Percentiles rank a stretch among this genome's conserved stretches.
Evolutionary conservation across 1,140 invertebrate species (phyloP).

Genomic region (Calycopis cecrops): DNA sequence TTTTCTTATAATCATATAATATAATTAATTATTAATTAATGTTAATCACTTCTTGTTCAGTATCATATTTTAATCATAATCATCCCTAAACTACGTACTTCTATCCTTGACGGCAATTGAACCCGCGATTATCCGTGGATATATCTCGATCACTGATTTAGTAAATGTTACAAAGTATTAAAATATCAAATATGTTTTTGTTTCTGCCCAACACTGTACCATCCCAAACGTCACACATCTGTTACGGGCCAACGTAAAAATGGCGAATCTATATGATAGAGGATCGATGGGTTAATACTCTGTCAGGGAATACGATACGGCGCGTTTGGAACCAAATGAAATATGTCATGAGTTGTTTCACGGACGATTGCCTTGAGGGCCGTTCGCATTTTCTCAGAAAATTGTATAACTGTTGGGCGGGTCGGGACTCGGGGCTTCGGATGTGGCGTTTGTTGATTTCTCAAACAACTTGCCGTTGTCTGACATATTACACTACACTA

Average conservation of each 20-base stretch:
- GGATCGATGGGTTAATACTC: slow-evolving; percentile 49
- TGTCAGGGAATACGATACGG: slow-evolving; percentile 41
- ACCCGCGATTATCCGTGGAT: too few species aligned
- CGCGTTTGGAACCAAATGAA: slow-evolving; percentile 50
- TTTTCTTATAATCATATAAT: too few species aligned
- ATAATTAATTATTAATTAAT: too few species aligned
- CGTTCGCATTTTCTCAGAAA: slow-evolving; percentile 40
- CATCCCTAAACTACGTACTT: too few species aligned
- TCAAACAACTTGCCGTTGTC: slow-evolving; percentile 10
- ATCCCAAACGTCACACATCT: slow-evolving; percentile 18
- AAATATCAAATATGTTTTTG: too few species aligned
- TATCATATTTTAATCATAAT: too few species aligned
- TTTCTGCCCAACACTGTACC: neutral
- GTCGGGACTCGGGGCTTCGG: neutral
- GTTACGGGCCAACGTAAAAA: slow-evolving; percentile 23
- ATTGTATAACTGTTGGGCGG: slow-evolving; percentile 21
- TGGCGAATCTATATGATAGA: slow-evolving; percentile 31
- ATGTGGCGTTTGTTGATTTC: neutral
- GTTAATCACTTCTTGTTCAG: too few species aligned
- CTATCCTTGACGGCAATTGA: too few species aligned
- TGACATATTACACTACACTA: neutral
- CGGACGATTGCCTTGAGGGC: slow-evolving; percentile 51
- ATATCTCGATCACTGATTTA: too few species aligned
- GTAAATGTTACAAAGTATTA: too few species aligned
- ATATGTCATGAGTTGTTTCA: slow-evolving; percentile 64